Conservation (phyloP, 1,140 invertebrate genomes). For the Tyrophagus putrescentiae region DNA sequence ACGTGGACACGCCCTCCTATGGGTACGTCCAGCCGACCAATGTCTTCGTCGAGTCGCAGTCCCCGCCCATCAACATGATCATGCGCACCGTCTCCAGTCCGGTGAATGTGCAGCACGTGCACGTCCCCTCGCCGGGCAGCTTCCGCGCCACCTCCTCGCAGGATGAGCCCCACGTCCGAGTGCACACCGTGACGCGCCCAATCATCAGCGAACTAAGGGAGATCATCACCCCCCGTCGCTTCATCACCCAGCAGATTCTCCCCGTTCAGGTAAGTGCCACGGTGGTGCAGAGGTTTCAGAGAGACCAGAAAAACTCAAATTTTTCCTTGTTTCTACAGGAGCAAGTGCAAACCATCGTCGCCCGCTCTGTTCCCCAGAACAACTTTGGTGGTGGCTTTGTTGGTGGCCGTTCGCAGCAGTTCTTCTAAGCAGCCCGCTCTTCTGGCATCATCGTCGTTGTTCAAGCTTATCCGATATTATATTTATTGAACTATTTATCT, state of each 20-base stretch:
- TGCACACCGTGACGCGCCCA: constrained; percentile 1
- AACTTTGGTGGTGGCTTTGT: too few relatives aligned
- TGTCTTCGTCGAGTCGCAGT: constrained; percentile 6
- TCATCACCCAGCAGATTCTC: neutral
- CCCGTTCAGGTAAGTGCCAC: neutral
- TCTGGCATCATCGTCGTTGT: too few relatives aligned
- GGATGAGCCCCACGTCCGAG: constrained; percentile 15
- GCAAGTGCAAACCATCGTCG: too few relatives aligned
- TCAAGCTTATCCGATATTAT: too few relatives aligned
- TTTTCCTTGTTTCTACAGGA: too few relatives aligned
- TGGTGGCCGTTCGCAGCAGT: too few relatives aligned
- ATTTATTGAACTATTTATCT: too few relatives aligned
- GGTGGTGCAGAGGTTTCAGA: too few relatives aligned
- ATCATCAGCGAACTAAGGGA: neutral
- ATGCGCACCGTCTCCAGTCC: constrained; percentile 1
- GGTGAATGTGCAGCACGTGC: constrained; percentile 9
- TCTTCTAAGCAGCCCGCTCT: too few relatives aligned
- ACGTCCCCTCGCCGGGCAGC: neutral
- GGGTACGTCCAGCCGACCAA: neutral
- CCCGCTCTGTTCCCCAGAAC: too few relatives aligned
- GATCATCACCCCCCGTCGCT: neutral
- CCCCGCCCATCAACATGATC: neutral
- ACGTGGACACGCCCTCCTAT: constrained; percentile 2
- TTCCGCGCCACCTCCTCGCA: constrained; percentile 15
- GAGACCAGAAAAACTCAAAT: too few relatives aligned